phyloP scores from a whole-genome alignment of 2,113 vertebrate species.

The Eonycteris spelaea region DNA sequence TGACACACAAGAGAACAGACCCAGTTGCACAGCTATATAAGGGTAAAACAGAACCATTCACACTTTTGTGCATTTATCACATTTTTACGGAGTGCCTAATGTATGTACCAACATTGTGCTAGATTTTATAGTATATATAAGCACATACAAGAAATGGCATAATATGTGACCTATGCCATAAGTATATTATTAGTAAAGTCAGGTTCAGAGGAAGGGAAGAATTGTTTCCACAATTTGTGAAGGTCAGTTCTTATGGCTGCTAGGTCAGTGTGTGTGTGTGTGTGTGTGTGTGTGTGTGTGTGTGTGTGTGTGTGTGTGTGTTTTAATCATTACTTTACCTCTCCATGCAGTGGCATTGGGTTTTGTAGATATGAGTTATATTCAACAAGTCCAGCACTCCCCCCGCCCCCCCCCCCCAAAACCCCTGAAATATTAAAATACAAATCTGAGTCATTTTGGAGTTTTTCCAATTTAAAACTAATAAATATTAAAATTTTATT shows the following conservation, averaged over 20 bases:
- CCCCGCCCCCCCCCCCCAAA: rapidly evolving
- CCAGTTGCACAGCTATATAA: background rate
- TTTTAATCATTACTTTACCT: background rate
- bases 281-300: too few species aligned
- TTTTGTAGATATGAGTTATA: background rate
- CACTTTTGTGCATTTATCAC: background rate
- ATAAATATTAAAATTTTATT: slow-evolving; percentile 23
- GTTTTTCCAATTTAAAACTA: slow-evolving; percentile 28
- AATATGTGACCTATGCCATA: background rate
- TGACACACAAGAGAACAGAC: background rate
- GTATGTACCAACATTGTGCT: background rate
- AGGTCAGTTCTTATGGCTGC: background rate
- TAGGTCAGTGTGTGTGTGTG: background rate
- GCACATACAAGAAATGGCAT: background rate
- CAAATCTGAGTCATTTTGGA: background rate
- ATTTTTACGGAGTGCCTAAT: background rate
- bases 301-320: too few species aligned
- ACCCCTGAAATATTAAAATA: background rate
- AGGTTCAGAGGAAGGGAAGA: background rate
- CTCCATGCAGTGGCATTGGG: background rate
- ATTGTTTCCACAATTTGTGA: background rate
- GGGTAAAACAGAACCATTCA: background rate
- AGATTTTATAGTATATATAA: background rate
- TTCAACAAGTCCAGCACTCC: background rate
- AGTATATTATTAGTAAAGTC: background rate